Percentiles rank a stretch among this genome's conserved stretches.
phyloP scores from a whole-genome alignment of 2,888 invertebrate species.

The Panopea generosa region DNA sequence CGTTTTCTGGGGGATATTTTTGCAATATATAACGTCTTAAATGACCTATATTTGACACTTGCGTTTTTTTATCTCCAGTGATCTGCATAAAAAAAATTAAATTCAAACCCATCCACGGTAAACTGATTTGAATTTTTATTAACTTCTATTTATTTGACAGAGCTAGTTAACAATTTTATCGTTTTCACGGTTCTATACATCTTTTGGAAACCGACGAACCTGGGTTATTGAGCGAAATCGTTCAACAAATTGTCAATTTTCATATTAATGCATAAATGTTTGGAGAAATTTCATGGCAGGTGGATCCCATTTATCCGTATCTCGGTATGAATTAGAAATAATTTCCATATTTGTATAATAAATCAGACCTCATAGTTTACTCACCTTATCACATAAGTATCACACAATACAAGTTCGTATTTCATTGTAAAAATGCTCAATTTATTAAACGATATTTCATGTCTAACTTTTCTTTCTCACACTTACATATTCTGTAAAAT shows the following conservation, averaged over 20 bases:
- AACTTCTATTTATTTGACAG: constrained; percentile 21
- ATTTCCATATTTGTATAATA: constrained; percentile 59
- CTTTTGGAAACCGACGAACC: constrained; percentile 1
- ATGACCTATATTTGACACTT: constrained; percentile 6
- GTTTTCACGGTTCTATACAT: constrained; percentile 23
- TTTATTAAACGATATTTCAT: not conserved
- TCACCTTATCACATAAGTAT: not conserved
- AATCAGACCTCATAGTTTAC: constrained; percentile 27
- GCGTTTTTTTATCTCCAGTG: not conserved
- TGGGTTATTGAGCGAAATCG: constrained; percentile 2
- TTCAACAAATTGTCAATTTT: constrained; percentile 63
- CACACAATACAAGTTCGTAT: not conserved
- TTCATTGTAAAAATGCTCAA: no score
- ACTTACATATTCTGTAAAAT: no score
- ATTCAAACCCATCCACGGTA: not conserved
- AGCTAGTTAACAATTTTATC: constrained; percentile 23
- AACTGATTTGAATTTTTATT: constrained; percentile 37
- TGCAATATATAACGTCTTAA: constrained; percentile 1
- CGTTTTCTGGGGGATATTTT: not conserved
- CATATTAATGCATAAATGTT: constrained; percentile 60
- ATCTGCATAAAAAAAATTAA: not conserved
- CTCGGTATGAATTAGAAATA: no score
- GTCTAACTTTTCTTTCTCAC: no score
- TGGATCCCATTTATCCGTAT: constrained; percentile 46
- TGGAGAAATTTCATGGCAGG: constrained; percentile 63